phyloP scores from a whole-genome alignment of 2,113 vertebrate species.

The Coreoperca whiteheadi region DNA sequence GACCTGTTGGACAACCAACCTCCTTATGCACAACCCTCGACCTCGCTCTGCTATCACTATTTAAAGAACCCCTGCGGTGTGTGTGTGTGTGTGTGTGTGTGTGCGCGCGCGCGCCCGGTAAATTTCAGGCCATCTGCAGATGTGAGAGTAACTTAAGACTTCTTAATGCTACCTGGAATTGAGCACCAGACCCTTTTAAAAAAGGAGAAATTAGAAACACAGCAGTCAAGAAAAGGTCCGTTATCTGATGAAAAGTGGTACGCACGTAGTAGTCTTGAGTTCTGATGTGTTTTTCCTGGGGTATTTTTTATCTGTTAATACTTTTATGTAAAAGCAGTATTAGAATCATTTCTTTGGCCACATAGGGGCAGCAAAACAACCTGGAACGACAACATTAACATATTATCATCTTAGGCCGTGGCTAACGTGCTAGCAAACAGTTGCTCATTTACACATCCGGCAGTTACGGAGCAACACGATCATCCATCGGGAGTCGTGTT shows the following conservation, averaged over 20 bases:
- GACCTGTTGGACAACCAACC: slow-evolving; percentile 30
- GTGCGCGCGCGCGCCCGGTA: slow-evolving; percentile 7
- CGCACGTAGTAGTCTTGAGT: too few relatives aligned
- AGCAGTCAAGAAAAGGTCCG: neutral
- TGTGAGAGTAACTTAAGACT: slow-evolving; percentile 7
- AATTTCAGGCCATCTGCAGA: slow-evolving; percentile 14
- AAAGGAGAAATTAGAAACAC: neutral
- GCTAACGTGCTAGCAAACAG: too few relatives aligned
- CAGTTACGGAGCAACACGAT: too few relatives aligned
- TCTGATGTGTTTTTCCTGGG: too few relatives aligned
- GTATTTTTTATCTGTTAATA: too few relatives aligned
- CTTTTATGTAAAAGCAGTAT: too few relatives aligned
- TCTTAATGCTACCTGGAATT: slow-evolving; percentile 12
- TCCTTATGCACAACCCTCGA: neutral
- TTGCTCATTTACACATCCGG: too few relatives aligned
- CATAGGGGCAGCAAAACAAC: too few relatives aligned
- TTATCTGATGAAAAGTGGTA: neutral
- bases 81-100: slow-evolving; percentile 26
- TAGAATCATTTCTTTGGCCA: too few relatives aligned
- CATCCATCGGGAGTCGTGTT: too few relatives aligned
- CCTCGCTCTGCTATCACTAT: neutral
- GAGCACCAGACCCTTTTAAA: slow-evolving; percentile 10
- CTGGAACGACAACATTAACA: too few relatives aligned
- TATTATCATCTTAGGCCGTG: too few relatives aligned
- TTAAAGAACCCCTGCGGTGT: slow-evolving; percentile 6